Evolutionary conservation across 1,140 invertebrate genomes (phyloP), one percentile per base, ranked within the genome.

Genomic region (Nymphalis io): DNA sequence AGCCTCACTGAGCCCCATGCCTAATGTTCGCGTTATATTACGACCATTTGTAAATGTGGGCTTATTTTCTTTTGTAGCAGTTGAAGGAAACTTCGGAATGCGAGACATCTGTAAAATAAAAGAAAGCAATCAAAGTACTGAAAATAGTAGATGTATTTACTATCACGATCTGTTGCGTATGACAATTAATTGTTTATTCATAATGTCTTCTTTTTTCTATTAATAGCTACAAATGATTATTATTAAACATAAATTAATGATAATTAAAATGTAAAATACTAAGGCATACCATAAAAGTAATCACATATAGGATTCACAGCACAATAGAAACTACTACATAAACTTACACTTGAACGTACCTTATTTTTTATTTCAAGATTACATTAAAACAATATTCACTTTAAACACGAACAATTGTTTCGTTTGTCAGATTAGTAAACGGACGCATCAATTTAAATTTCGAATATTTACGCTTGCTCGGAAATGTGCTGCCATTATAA

Each of bases 61-160:
- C 71, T 77, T 80, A 60, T 89, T 91, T 72, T 91, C 88, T 81
- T 89, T 90, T n/a, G 80, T 55, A 27, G 75, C 68, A 13, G 66
- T 65, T 15, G 67, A 74, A 44, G 88, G 89, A 33, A 85, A 74
- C 79, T 88, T 91, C 27, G 89, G 83, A 74, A 89, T 90, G 65
- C 84, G 82, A 38, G 87, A 89, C 89, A 91, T 91, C 89, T 90
- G 84, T 33, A 88, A 90, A 60, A 51, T 21, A 55, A 33, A 27
- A 27, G 16, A 53, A 21, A 63, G 18, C 55, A 55, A 16, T 58
- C 21, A 1, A 20, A 39, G 8, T 33, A 59, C 18, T 21, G 4
- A 53, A n/a, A n/a, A 12, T 53, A n/a, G 48, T 4, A 53, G 5
- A 13, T 4, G 11, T 53, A 21, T 16, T 44, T 15, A 44, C 27